phyloP scores from a whole-genome alignment of 2,797 vertebrate species.

The Lepus oiostolus region DNA sequence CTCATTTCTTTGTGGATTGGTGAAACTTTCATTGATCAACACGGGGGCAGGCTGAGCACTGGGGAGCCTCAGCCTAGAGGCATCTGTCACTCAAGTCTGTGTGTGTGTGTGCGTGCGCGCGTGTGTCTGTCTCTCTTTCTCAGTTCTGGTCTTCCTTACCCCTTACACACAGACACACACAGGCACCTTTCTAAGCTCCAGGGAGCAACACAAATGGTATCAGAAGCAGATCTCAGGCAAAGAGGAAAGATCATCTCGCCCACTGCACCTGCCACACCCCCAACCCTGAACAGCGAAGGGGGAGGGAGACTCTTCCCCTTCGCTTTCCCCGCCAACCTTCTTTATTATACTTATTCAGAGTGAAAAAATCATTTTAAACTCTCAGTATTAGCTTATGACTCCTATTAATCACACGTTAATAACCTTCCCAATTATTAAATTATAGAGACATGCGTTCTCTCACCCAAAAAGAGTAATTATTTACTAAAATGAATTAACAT shows the following conservation, averaged over 20 bases:
- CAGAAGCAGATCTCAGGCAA: not conserved
- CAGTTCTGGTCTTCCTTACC: not conserved
- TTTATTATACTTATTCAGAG: slow-evolving; percentile 49
- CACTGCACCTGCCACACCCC: not conserved
- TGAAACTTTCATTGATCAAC: not conserved
- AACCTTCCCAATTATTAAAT: slow-evolving; percentile 78
- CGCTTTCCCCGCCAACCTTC: not conserved
- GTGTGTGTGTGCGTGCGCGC: too few relatives aligned
- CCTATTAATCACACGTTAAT: slow-evolving; percentile 77
- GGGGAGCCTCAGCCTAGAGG: not conserved
- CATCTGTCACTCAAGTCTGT: not conserved
- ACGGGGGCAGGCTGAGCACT: too few relatives aligned
- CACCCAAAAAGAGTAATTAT: slow-evolving; percentile 78
- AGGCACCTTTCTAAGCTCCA: not conserved
- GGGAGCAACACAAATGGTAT: not conserved
- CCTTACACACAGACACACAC: not conserved
- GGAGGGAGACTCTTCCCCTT: not conserved
- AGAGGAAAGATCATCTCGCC: not conserved
- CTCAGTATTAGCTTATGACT: slow-evolving; percentile 70
- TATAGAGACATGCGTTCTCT: slow-evolving; percentile 69
- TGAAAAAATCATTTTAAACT: slow-evolving; percentile 63
- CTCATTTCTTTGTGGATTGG: not conserved
- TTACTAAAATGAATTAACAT: slow-evolving; percentile 79
- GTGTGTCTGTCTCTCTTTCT: not conserved
- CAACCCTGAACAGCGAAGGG: not conserved